Evolutionary conservation across 2,797 vertebrate genomes (phyloP).

Genomic region (Dryobates pubescens): DNA sequence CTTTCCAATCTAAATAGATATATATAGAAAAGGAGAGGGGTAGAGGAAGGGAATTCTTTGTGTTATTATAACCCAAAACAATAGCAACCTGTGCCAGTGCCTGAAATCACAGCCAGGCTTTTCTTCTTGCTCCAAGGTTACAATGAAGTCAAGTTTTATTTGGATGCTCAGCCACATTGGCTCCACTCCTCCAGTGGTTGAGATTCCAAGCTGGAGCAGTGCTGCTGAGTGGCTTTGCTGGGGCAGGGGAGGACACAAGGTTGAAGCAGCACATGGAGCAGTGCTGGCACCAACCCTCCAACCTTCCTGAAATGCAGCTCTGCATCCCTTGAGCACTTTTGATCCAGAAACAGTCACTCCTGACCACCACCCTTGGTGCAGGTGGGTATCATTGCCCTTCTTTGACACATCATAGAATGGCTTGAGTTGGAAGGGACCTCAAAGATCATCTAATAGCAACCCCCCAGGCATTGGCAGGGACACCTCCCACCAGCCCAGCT

Average conservation of each 20-base stretch:
- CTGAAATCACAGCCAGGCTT: constrained; percentile 52
- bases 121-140: constrained; percentile 54
- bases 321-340: neutral
- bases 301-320: neutral
- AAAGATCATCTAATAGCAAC: too few species aligned
- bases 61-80: constrained; percentile 25
- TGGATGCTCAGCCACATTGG: neutral
- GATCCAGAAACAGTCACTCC: neutral
- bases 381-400: neutral
- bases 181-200: neutral
- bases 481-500: too few species aligned
- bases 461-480: too few species aligned
- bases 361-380: too few species aligned
- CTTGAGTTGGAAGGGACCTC: too few species aligned
- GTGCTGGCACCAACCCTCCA: neutral
- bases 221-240: neutral
- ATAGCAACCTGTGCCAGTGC: neutral
- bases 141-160: constrained; percentile 22
- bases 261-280: neutral
- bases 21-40: neutral
- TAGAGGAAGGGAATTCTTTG: neutral
- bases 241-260: neutral
- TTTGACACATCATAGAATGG: too few species aligned
- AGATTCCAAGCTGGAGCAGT: neutral
- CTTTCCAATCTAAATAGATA: neutral